Conservation (phyloP, 2,113 vertebrate genomes). For the Romanogobio albipinnatus region DNA sequence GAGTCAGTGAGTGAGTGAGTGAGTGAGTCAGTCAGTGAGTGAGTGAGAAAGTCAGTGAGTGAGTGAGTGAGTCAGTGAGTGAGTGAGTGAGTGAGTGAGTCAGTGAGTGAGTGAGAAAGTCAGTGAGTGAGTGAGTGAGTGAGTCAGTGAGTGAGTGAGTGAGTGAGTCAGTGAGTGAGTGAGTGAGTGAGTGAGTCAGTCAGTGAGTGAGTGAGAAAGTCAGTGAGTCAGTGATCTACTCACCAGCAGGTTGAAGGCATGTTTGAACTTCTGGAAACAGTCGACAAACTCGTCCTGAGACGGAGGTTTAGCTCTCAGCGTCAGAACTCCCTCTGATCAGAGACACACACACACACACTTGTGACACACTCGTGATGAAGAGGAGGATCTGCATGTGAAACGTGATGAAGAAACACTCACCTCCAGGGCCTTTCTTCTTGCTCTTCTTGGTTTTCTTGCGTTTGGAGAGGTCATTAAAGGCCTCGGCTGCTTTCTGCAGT, state of each 20-base stretch:
- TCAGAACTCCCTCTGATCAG: slow-evolving; percentile 92
- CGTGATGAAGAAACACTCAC: slow-evolving; percentile 68
- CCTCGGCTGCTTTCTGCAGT: slow-evolving; percentile 95
- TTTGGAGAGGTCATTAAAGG: slow-evolving; percentile 87
- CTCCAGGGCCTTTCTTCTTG: slow-evolving; percentile 92
- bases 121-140: too few relatives aligned
- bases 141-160: too few relatives aligned
- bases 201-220: too few relatives aligned
- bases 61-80: too few relatives aligned
- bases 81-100: too few relatives aligned
- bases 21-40: too few relatives aligned
- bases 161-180: too few relatives aligned
- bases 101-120: too few relatives aligned
- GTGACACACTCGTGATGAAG: not conserved
- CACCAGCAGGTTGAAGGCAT: slow-evolving; percentile 97
- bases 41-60: too few relatives aligned
- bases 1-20: too few relatives aligned
- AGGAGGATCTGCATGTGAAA: not conserved
- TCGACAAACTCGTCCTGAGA: slow-evolving; percentile 88
- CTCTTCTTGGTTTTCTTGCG: slow-evolving; percentile 90
- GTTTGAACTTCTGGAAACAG: slow-evolving; percentile 98
- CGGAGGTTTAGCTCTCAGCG: slow-evolving; percentile 90
- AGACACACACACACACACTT: not conserved
- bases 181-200: too few relatives aligned
- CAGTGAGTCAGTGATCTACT: slow-evolving; percentile 35